These are phyloP conservation scores for Lacerta agilis DNA, from an alignment of 2,797 vertebrate genomes.

Conservation along the genomic window DNA sequence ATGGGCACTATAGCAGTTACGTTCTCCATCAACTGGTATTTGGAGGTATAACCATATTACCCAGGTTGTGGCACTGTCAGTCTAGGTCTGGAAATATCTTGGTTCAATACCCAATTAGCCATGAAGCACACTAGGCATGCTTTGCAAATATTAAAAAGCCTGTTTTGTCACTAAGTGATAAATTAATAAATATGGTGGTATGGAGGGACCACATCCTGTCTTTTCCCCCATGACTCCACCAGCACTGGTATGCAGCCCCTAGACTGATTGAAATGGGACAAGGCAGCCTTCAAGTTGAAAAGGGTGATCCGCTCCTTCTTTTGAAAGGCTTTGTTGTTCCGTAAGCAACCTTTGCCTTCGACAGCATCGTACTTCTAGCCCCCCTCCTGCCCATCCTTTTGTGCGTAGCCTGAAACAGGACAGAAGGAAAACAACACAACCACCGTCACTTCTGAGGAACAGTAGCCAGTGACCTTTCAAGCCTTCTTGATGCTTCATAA, in stretches of 20 bases:
- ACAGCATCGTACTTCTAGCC: rapidly evolving
- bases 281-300: no score
- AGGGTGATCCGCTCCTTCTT: no score
- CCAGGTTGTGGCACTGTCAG: background rate
- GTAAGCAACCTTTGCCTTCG: background rate
- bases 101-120: background rate
- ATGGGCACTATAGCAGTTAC: background rate
- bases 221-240: no score
- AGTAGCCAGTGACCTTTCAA: slow-evolving; percentile 53
- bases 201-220: no score
- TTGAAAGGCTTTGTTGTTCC: background rate
- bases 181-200: no score
- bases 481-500: slow-evolving; percentile 60
- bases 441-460: background rate
- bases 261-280: no score
- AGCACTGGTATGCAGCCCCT: no score
- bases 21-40: background rate
- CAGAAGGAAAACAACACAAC: background rate
- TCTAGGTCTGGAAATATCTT: background rate
- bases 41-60: background rate
- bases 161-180: no score
- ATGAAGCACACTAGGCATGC: no score
- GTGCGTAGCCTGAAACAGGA: rapidly evolving
- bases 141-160: no score
- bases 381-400: background rate